Evolutionary conservation across 2,888 invertebrate genomes (phyloP), one percentile per base, ranked within the genome.

Genomic region (Erynnis tages): DNA sequence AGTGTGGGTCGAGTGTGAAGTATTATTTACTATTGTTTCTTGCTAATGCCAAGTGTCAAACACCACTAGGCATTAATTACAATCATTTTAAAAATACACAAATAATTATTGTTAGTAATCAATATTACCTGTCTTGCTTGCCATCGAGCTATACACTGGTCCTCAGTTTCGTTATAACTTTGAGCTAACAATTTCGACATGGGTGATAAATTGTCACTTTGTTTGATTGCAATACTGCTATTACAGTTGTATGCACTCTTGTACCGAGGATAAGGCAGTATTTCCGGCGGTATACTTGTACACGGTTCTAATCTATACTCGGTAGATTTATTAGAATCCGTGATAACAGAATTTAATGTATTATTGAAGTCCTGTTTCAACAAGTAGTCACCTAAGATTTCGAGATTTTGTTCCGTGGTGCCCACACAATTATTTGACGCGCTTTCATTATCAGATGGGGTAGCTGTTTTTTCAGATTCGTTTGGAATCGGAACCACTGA

Each of bases 61-160:
- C n/a, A n/a, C n/a, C n/a, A n/a, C n/a, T n/a, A n/a, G n/a, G n/a
- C n/a, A n/a, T n/a, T n/a, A n/a, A n/a, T n/a, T n/a, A n/a, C n/a
- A n/a, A n/a, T n/a, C n/a, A n/a, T n/a, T 21, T 21, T 4, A 21
- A 21, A 21, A 21, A 34, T 8, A n/a, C 2, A 17, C 4, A 27
- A 16, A 17, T 17, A 29, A 3, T 35, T 19, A n/a, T n/a, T n/a
- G n/a, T n/a, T n/a, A n/a, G 7, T n/a, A 10, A 19, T 3, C n/a
- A 43, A 34, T 41, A 25, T 62, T 70, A 92, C 88, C 84, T 94
- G 94, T 74, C 91, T 89, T 1, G 91, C 91, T 72, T 94, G 94
- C 94, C 94, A 94, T 65, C 78, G 66, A 27, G 79, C 78, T 67
- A 90, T 84, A 48, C 82, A 84, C 37, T 79, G 79, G 46, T 90